phyloP scores from a whole-genome alignment of 2,113 vertebrate genomes.

The Platysternon megacephalum region DNA sequence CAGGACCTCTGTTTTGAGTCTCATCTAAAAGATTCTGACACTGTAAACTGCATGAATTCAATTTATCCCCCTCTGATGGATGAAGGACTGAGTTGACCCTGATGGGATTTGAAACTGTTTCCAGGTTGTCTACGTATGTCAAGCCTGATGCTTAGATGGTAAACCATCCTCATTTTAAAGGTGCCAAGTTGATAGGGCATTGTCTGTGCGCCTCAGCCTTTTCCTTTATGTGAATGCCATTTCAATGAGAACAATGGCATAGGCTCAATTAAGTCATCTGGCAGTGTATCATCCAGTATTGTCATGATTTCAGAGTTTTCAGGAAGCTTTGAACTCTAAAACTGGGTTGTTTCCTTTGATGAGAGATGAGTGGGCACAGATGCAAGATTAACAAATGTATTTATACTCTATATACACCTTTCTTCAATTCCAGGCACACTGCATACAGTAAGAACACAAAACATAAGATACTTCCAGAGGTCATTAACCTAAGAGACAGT shows the following conservation, averaged over 20 bases:
- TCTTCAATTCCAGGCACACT: slow-evolving; percentile 2
- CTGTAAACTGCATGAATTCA: neutral
- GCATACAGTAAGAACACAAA: neutral
- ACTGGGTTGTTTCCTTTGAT: neutral
- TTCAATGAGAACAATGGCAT: slow-evolving; percentile 18
- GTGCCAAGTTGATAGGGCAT: neutral
- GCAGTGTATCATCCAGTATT: neutral
- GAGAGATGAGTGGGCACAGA: neutral
- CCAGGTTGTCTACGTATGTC: slow-evolving; percentile 9
- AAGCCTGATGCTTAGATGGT: slow-evolving; percentile 1
- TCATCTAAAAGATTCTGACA: neutral
- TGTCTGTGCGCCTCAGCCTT: neutral
- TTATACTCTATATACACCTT: neutral
- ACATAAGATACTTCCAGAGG: too few species aligned
- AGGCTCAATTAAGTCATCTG: neutral
- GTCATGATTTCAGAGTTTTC: neutral
- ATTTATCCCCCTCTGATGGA: neutral
- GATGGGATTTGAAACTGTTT: slow-evolving; percentile 25
- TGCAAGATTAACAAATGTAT: neutral
- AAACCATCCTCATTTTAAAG: neutral
- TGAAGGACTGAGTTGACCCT: slow-evolving; percentile 18
- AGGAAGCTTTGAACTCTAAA: neutral
- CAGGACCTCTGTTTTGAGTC: neutral
- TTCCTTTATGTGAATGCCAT: neutral
- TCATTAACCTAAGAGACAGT: neutral